Percentiles rank a stretch among this genome's conserved stretches.
Evolutionary conservation across 2,797 vertebrate species (phyloP).

Genomic region (Rhinatrema bivittatum): DNA sequence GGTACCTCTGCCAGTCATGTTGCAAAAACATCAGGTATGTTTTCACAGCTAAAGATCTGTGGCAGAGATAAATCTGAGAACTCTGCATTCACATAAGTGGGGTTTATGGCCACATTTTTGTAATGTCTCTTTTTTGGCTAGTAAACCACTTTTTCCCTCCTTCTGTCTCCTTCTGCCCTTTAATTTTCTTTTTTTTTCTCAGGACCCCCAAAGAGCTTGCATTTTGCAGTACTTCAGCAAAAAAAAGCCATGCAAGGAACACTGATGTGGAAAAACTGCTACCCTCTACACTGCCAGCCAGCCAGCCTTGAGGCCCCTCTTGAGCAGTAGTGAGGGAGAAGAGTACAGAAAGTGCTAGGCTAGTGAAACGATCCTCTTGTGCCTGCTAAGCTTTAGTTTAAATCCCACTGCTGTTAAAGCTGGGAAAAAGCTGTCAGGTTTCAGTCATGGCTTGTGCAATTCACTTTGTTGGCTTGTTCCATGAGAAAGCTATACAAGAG

Average conservation of each 20-base stretch:
- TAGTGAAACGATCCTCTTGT: conserved; percentile 5
- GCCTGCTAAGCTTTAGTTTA: neutral
- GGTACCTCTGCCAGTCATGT: conserved; percentile 11
- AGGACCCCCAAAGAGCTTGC: conserved; percentile 24
- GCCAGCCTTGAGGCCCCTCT: too few relatives aligned
- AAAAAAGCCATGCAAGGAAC: conserved; percentile 14
- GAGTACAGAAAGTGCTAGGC: conserved; percentile 3
- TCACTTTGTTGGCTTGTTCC: conserved; percentile 4
- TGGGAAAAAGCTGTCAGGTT: neutral
- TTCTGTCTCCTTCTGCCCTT: conserved; percentile 16
- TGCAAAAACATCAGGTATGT: conserved; percentile 21
- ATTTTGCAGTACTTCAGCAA: conserved; percentile 13
- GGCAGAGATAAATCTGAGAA: conserved; percentile 29
- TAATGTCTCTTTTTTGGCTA: conserved; percentile 21
- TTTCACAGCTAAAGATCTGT: conserved; percentile 36
- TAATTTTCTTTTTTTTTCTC: conserved; percentile 28
- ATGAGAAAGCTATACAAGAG: conserved; percentile 2
- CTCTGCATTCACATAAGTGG: neutral
- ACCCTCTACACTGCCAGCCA: conserved; percentile 14
- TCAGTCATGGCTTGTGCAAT: neutral
- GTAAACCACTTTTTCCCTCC: conserved; percentile 6
- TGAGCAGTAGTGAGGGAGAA: conserved; percentile 8
- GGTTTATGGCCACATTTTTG: conserved; percentile 18
- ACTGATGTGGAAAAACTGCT: conserved; percentile 18
- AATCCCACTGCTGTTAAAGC: neutral